phyloP scores from a whole-genome alignment of 2,113 vertebrate species.

The Planiliza haematocheilus region DNA sequence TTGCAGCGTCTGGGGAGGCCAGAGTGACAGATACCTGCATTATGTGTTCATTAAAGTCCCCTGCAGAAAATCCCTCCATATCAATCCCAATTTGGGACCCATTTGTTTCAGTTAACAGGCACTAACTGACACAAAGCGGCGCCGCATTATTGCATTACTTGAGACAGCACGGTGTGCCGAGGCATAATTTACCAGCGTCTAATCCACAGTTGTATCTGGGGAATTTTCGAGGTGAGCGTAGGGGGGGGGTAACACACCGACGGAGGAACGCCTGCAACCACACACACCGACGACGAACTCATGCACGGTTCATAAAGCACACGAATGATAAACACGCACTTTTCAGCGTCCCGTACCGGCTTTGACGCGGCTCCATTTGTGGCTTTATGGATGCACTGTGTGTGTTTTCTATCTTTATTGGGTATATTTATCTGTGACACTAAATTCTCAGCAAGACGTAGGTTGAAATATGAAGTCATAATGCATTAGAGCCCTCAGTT shows the following conservation, averaged over 20 bases:
- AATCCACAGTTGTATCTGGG: constrained; percentile 53
- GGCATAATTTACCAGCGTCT: constrained; percentile 43
- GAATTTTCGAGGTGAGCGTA: constrained; percentile 53
- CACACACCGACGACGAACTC: background rate
- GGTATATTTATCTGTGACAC: constrained; percentile 65
- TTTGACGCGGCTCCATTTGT: constrained; percentile 43
- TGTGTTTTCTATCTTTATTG: constrained; percentile 64
- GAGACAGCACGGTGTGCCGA: constrained; percentile 28
- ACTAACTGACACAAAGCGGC: constrained; percentile 64
- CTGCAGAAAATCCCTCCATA: constrained; percentile 48
- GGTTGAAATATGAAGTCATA: constrained; percentile 63
- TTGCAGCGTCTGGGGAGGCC: constrained; percentile 19
- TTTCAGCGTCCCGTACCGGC: constrained; percentile 5
- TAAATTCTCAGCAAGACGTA: constrained; percentile 12
- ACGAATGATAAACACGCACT: constrained; percentile 35
- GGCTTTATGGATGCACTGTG: constrained; percentile 48
- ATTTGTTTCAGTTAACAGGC: constrained; percentile 70
- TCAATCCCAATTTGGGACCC: constrained; percentile 67
- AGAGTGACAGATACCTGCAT: constrained; percentile 42
- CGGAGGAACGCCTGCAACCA: constrained; percentile 2
- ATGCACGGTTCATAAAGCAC: constrained; percentile 42
- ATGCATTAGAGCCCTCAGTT: constrained; percentile 55
- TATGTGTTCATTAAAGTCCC: constrained; percentile 67
- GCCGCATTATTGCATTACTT: constrained; percentile 66
- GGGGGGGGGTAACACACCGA: constrained; percentile 11